Percentiles rank a stretch among this genome's conserved stretches.
phyloP scores from a whole-genome alignment of 2,113 vertebrate genomes.

The Rhynchopsitta pachyrhyncha region DNA sequence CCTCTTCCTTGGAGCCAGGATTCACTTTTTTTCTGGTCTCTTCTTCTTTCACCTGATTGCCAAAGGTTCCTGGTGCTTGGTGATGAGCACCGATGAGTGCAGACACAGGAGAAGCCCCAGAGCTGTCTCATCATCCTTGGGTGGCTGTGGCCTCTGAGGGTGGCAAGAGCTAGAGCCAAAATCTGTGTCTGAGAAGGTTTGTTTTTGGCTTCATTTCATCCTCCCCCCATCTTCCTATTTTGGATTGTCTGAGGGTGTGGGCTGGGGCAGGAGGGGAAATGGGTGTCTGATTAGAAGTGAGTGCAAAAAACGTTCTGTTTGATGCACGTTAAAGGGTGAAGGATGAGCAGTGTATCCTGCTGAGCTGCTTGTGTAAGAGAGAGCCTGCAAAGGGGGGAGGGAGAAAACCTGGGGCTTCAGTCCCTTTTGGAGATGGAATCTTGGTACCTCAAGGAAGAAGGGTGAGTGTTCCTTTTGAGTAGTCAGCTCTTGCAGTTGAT shows the following conservation, averaged over 20 bases:
- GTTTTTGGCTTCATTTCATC: neutral
- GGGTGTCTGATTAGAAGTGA: neutral
- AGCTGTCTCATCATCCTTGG: fast-evolving
- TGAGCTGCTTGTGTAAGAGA: neutral
- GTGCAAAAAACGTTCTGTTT: neutral
- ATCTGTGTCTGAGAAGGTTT: neutral
- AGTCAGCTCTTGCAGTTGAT: neutral
- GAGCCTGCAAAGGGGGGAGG: neutral
- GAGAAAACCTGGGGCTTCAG: neutral
- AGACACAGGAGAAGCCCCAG: neutral
- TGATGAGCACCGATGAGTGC: fast-evolving
- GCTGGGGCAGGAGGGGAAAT: neutral
- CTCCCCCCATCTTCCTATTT: neutral
- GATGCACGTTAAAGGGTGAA: neutral
- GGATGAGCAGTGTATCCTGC: neutral
- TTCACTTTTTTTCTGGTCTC: neutral
- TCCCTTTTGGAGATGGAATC: neutral
- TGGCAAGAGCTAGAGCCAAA: neutral
- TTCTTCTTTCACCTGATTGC: neutral
- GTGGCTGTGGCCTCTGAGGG: neutral
- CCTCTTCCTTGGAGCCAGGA: neutral
- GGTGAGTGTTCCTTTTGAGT: neutral
- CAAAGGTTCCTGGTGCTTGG: neutral
- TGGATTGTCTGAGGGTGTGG: neutral
- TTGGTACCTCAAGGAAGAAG: neutral